Percentiles rank a stretch among this genome's conserved stretches.
These are phyloP conservation scores for Drepana falcataria DNA, from an alignment of 2,888 invertebrate genomes.

Conservation along the genomic window DNA sequence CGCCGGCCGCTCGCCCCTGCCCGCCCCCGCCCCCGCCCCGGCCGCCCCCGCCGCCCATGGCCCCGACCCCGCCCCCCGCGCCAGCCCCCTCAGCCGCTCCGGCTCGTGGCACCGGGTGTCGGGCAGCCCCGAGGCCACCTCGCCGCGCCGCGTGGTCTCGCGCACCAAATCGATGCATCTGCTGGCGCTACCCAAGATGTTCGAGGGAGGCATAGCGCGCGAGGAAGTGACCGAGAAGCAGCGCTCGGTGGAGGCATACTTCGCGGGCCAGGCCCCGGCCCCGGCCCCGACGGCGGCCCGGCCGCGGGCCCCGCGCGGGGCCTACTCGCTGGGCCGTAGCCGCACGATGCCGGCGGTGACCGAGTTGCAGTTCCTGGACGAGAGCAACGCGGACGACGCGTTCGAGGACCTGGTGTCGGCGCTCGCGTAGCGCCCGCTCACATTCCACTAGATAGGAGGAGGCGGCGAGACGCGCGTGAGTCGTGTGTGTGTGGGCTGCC, in stretches of 20 bases:
- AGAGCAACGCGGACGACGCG: constrained; percentile 90
- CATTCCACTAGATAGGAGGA: constrained; percentile 72
- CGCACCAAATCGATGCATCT: constrained; percentile 87
- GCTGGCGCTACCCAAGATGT: constrained; percentile 86
- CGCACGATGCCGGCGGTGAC: constrained; percentile 87
- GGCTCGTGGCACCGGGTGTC: constrained; percentile 90
- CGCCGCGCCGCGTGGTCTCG: constrained; percentile 62
- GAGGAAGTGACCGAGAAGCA: constrained; percentile 84
- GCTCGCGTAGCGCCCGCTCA: constrained; percentile 63
- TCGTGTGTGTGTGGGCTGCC: constrained; percentile 74
- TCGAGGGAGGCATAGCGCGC: constrained; percentile 86
- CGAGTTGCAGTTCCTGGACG: constrained; percentile 83
- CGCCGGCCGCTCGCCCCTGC: constrained; percentile 44
- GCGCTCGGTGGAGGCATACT: constrained; percentile 86
- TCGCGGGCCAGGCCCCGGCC: constrained; percentile 58
- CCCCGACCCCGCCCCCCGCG: constrained; percentile 45
- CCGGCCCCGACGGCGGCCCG: constrained; percentile 32
- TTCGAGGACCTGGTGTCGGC: constrained; percentile 90
- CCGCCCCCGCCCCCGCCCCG: constrained; percentile 47
- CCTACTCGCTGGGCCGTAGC: constrained; percentile 82
- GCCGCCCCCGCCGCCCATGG: constrained; percentile 32
- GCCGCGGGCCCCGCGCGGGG: constrained; percentile 50
- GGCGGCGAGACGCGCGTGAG: constrained; percentile 75
- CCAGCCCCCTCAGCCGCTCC: constrained; percentile 75
- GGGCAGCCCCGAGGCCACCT: constrained; percentile 31